Conservation (phyloP, 2,888 invertebrate species). For the Cenopis cana region DNA sequence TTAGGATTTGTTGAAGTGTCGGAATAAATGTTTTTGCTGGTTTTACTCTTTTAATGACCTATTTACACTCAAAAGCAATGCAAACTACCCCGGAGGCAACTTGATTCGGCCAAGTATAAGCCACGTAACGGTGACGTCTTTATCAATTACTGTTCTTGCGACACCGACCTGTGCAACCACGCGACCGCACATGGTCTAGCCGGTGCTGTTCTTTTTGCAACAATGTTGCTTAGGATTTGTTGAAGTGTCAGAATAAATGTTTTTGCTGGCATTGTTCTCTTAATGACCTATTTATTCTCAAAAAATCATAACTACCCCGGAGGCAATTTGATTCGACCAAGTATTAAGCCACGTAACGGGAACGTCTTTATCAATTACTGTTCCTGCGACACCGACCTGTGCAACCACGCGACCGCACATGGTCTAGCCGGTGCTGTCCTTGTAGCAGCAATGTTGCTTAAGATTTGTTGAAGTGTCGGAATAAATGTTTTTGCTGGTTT, state of each 20-base stretch:
- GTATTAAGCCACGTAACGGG: too few species aligned
- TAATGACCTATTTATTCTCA: too few species aligned
- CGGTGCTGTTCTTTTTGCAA: not conserved
- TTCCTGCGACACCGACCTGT: constrained; percentile 91
- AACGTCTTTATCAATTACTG: too few species aligned
- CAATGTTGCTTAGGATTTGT: constrained; percentile 2
- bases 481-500: constrained; percentile 2
- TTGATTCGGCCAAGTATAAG: constrained; percentile 59
- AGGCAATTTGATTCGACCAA: too few species aligned
- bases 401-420: too few species aligned
- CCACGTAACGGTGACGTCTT: constrained; percentile 90
- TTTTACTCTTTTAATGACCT: not conserved
- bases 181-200: constrained; percentile 57
- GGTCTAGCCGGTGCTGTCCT: not conserved
- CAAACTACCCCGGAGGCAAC: too few species aligned
- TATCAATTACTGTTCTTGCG: constrained; percentile 91
- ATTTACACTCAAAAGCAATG: too few species aligned
- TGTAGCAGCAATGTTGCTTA: constrained; percentile 3
- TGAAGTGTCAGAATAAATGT: too few species aligned
- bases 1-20: not conserved
- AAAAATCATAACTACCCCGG: too few species aligned
- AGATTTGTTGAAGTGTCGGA: not conserved
- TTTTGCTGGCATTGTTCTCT: too few species aligned
- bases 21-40: constrained; percentile 18
- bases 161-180: constrained; percentile 90